Percentiles rank a stretch among this genome's conserved stretches.
Conservation (phyloP, 2,888 invertebrate genomes). For the Mythimna lalbum region DNA sequence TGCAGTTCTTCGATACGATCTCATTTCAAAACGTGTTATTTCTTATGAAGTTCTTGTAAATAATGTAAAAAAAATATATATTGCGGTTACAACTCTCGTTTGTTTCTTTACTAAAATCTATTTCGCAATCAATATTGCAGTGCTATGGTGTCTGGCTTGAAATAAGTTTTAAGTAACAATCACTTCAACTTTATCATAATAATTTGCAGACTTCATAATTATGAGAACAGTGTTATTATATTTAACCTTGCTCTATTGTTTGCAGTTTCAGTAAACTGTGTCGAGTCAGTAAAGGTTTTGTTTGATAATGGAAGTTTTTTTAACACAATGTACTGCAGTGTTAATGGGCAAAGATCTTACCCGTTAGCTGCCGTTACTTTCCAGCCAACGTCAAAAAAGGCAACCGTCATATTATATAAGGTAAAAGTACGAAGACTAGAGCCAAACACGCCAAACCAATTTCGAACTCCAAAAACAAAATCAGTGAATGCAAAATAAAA, state of each 20-base stretch:
- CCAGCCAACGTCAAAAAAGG: background rate
- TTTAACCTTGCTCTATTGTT: constrained; percentile 47
- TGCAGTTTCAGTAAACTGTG: constrained; percentile 30
- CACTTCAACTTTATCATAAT: constrained; percentile 39
- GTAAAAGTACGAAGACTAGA: constrained; percentile 29
- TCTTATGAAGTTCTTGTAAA: constrained; percentile 52
- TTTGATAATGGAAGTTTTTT: constrained; percentile 13
- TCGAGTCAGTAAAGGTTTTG: constrained; percentile 19
- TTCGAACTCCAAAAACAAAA: constrained; percentile 53
- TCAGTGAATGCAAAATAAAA: constrained; percentile 72
- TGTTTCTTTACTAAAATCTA: constrained; percentile 36
- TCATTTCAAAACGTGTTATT: constrained; percentile 51
- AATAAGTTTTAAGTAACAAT: constrained; percentile 43
- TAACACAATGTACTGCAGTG: constrained; percentile 6
- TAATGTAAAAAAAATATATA: constrained; percentile 34
- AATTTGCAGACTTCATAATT: constrained; percentile 46
- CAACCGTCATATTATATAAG: constrained; percentile 28
- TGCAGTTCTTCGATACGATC: constrained; percentile 47
- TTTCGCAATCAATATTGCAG: constrained; percentile 48
- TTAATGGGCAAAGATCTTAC: constrained; percentile 19
- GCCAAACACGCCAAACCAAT: constrained; percentile 42
- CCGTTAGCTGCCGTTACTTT: constrained; percentile 27
- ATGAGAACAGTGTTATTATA: constrained; percentile 42
- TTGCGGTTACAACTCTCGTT: constrained; percentile 49
- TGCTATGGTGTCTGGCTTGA: constrained; percentile 46